Base-by-base conservation (phyloP, 2,113 vertebrate genomes). In the Malurus alboscapulatus region DNA sequence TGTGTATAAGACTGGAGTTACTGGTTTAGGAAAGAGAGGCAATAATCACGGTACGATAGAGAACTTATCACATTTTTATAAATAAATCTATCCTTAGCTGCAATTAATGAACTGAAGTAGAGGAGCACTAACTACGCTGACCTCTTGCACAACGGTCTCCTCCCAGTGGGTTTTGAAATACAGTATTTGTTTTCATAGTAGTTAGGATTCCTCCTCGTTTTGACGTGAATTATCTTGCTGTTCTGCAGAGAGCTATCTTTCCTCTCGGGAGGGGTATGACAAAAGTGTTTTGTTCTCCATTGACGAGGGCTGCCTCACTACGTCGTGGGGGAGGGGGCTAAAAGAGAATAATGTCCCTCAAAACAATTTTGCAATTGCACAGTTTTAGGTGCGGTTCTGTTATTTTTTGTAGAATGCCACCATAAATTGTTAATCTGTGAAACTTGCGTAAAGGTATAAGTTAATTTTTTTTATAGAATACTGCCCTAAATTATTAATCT, bases 181-280 rank as follows among this genome's bases (percentile, higher is more conserved):
- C 82, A 85, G 38, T 92, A 95, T 95, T 95, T 97, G 93, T 97
- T 95, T 96, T 92, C 73, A 42, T 74, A 93, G 92, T 95, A 88
- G 79, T 87, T 93, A 96, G 63, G 90, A 94, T 91, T 93, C 84
- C 86, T 87, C 61, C 69, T 75, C 9, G 3, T 61, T 87, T 89
- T 94, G 90, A 94, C 14, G 3, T 69, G 58, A 71, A 88, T 71
- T 93, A 47, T 90, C 93, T 73, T 72, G n/a, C 47, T 63, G 36
- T 58, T 84, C 81, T 92, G 81, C 66, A 84, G 48, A 87, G 54
- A 79, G 32, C 71, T 87, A 0, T 68, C 55, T 63, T 92, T 82
- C 47, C 88, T 94, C 92, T 34, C 61, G 88, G 81, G 86, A 95
- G 32, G 36, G 1, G 0, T 29, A 59, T 67, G 55, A 93, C 74